Evolutionary conservation across 2,797 vertebrate species (phyloP), one percentile per base, ranked within the genome.

Genomic region (Ptychadena robeensis): DNA sequence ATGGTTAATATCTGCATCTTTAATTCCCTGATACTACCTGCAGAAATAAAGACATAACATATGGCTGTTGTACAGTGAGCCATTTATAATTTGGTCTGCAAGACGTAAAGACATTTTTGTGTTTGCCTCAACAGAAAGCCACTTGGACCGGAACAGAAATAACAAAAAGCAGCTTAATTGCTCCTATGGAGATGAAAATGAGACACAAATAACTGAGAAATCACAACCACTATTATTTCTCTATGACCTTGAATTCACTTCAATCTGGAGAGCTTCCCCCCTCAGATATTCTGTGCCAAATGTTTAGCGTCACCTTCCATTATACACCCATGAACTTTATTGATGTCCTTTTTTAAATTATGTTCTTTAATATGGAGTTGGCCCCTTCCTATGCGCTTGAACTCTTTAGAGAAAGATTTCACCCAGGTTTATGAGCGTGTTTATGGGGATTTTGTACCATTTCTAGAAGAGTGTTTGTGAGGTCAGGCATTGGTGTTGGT

Each of bases 1-100:
- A 92, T 90, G 87, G 87, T 88, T 90, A 71, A 76, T 82, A 70
- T 82, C 25, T 30, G 32, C 63, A 61, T 69, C 63, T 70, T 70
- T 77, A 38, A 64, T 68, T 68, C 66, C 61, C 38, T 68, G 69
- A 75, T 69, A 68, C 11, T 70, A 75, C 80, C 72, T 69, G 73
- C 80, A 63, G 65, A 76, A 67, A 69, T 64, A 68, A 70, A 57
- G 65, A 76, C 22, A 18, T 15, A 68, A 40, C 71, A 68, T 61
- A 82, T 61, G 71, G 22, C 59, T 14, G 3, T 27, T 40, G 32
- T 63, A 63, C 14, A 32, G 2, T 2, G 67, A 63, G 48, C 31
- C 71, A 61, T 63, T 75, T 25, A 74, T 82, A 38, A 74, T 32
- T 32, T n/a, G 53, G 63, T 37, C 38, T 68, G n/a, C 22, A 59